Percentiles rank a stretch among this genome's conserved stretches.
Conservation (phyloP, 2,113 vertebrate genomes). For the Piprites chloris region DNA sequence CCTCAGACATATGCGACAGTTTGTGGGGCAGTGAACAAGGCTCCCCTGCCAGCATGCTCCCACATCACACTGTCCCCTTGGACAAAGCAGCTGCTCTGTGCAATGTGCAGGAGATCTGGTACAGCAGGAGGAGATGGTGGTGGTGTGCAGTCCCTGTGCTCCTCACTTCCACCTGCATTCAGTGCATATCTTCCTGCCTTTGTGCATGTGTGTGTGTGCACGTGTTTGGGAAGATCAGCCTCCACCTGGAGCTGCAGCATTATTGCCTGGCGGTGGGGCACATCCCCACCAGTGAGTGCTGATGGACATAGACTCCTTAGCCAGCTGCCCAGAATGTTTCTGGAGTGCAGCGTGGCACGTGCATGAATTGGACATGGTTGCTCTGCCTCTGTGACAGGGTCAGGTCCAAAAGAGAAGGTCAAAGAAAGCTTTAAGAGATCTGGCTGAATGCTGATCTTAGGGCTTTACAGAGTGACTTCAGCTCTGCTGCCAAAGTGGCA, state of each 20-base stretch:
- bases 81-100: not conserved
- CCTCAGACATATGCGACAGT: not conserved
- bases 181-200: not conserved
- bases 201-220: not conserved
- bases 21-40: not conserved
- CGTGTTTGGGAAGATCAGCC: not conserved
- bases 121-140: not conserved
- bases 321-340: not conserved
- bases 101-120: not conserved
- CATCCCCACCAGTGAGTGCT: not conserved
- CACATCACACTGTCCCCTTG: not conserved
- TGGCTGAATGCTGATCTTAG: not conserved
- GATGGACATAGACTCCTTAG: not conserved
- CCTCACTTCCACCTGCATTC: not conserved
- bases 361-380: not conserved
- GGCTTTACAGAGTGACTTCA: not conserved
- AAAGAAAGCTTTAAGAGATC: not conserved
- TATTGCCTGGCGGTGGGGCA: rapidly evolving
- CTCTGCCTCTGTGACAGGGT: not conserved
- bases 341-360: rapidly evolving
- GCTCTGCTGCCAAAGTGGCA: not conserved
- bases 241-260: not conserved
- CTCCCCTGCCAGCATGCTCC: not conserved
- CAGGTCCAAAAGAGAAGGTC: not conserved
- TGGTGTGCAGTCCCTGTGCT: not conserved